Evolutionary conservation across 1,140 invertebrate genomes (phyloP), one percentile per base, ranked within the genome.

Genomic region (Aphelenchoides besseyi): DNA sequence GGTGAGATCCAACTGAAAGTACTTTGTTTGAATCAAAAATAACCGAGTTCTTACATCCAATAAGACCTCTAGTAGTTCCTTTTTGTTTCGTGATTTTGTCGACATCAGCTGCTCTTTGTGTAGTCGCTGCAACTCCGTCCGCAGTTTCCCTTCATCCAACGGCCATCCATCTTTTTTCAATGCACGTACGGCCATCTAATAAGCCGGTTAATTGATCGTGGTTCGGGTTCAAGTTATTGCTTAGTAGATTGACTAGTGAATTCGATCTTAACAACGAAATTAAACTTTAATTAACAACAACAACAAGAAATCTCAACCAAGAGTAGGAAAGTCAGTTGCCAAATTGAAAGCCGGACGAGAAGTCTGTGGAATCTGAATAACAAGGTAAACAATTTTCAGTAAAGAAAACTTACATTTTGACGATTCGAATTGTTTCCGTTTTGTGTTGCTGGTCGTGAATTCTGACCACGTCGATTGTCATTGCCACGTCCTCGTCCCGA

Each of bases 1-100:
- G n/a, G 16, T 29, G 30, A 73, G 35, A 32, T 73, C 72, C 29
- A n/a, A 23, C 72, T 73, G 66, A 33, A 73, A 76, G 16, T 18
- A 0, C 12, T 2, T 37, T 2, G 41, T 48, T 48, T 2, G n/a
- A 67, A 57, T 18, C 26, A 32, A n/a, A 67, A 48, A 67, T 2
- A 8, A 64, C 18, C 16, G 5, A 57, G n/a, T 16, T 16, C 61
- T 69, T 67, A 69, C 67, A 30, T 69, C 3, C 16, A 69, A 29
- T 12, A 69, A 2, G 55, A 5, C 18, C 16, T 67, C 62, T 18
- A 64, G 16, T 30, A 67, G 3, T 35, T 69, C 61, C 66, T 69
- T 28, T 23, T 59, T 59, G 5, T 59, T 69, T 5, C 12, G 12
- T 29, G 18, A 16, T 33, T 67, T 69, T 33, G 66, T 1, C 16